Evolutionary conservation across 2,113 vertebrate genomes (phyloP), one percentile per base, ranked within the genome.

Genomic region (Panthera leo): DNA sequence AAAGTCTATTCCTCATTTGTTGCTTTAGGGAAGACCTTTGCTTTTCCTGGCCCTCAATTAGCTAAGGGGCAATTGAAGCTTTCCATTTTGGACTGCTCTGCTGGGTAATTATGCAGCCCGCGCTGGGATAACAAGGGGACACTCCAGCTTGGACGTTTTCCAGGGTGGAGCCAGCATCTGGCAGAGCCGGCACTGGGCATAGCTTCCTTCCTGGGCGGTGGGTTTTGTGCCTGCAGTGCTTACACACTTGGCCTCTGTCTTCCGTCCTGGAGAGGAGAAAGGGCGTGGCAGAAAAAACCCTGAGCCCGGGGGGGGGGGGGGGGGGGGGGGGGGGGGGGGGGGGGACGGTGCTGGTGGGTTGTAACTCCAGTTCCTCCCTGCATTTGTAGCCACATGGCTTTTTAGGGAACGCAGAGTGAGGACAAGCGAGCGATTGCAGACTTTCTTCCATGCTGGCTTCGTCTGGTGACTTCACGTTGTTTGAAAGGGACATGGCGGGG

Each of bases 11-110:
- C 19, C 25, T n/a, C 88, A 23, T 89, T 42, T 55, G 75, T 55
- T 53, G 29, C 88, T 71, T 86, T n/a, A 58, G 36, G 73, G 67
- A 71, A 65, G 71, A 85, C 45, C 4, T 51, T 92, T 65, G 21
- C 45, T 71, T 58, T 70, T 18, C 23, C 61, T 87, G 91, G 68
- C 58, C 96, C 75, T 89, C 73, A 87, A n/a, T 95, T 83, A 90
- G 67, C 90, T 31, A 23, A 58, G 53, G 29, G 65, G 65, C 87
- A 73, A 48, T 68, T 89, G 90, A 34, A 67, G 85, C 85, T 85
- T 90, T 82, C 68, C 71, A 36, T 86, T 89, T 23, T 23, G 42
- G 91, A n/a, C 61, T 18, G 36, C 58, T 53, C 3, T 23, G 65
- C 78, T 7, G 1, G 87, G 48, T 87, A 48, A 84, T 90, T 78